Conservation (phyloP, 2,888 invertebrate species). For the Trachelus troglodyta region DNA sequence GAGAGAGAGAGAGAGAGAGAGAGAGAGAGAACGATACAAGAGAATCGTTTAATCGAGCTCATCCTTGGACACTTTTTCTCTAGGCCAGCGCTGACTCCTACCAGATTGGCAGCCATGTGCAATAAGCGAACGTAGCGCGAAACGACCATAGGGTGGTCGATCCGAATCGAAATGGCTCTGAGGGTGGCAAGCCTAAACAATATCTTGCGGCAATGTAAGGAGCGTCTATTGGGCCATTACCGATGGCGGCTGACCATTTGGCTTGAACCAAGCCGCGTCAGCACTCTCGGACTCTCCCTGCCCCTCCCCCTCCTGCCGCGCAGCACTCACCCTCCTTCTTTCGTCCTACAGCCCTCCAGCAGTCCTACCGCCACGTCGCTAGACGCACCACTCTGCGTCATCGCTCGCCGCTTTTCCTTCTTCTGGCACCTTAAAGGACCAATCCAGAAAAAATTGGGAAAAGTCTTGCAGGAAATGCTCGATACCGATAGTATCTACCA, state of each 20-base stretch:
- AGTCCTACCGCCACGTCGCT: too few species aligned
- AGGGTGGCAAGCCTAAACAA: conserved; percentile 60
- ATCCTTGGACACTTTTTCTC: too few species aligned
- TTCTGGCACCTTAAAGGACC: too few species aligned
- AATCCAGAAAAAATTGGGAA: too few species aligned
- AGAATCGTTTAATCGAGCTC: too few species aligned
- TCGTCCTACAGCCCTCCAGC: conserved; percentile 24
- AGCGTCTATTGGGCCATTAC: conserved; percentile 66
- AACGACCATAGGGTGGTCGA: conserved; percentile 22
- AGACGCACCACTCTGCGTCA: too few species aligned
- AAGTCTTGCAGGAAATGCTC: too few species aligned
- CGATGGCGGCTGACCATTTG: conserved; percentile 61
- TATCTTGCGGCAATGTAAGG: conserved; percentile 65
- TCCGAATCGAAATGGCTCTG: conserved; percentile 31
- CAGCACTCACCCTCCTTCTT: conserved; percentile 26
- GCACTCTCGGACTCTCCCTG: conserved; percentile 48
- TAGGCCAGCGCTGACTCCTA: too few species aligned
- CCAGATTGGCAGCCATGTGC: background rate
- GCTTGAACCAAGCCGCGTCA: conserved; percentile 64
- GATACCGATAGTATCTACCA: too few species aligned
- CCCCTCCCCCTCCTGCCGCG: conserved; percentile 12
- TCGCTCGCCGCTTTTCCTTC: too few species aligned
- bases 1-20: too few species aligned
- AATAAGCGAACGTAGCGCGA: conserved; percentile 27
- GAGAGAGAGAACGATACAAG: too few species aligned